Evolutionary conservation across 2,113 vertebrate genomes (phyloP).

Genomic region (Cryptotis parvus): DNA sequence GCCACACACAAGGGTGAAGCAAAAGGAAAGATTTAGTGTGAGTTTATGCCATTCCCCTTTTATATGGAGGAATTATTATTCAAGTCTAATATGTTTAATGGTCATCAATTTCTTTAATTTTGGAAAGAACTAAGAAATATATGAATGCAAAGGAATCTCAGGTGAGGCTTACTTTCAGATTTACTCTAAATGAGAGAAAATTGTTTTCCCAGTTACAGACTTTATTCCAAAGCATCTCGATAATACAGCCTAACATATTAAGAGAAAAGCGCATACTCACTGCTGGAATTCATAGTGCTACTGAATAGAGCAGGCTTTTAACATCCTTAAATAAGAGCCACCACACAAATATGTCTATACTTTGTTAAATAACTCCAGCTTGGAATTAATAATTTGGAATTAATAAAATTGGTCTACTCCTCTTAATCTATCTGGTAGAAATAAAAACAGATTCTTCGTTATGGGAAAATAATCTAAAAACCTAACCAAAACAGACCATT

Average conservation of each 20-base stretch:
- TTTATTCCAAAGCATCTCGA: background rate
- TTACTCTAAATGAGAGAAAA: slow-evolving; percentile 20
- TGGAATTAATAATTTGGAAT: background rate
- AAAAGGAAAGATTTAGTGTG: background rate
- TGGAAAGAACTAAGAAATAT: slow-evolving; percentile 45
- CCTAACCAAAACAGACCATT: background rate
- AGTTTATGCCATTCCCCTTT: slow-evolving; percentile 22
- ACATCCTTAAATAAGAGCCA: background rate
- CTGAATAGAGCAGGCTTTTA: background rate
- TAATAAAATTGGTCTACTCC: background rate
- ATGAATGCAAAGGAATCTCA: slow-evolving; percentile 40
- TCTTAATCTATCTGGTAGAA: slow-evolving; percentile 35
- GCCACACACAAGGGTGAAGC: background rate
- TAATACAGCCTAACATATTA: background rate
- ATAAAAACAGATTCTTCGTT: background rate
- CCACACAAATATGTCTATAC: background rate
- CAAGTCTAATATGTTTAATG: slow-evolving; percentile 7
- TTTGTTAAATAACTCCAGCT: background rate
- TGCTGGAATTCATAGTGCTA: background rate
- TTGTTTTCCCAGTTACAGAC: background rate
- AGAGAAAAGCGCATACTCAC: background rate
- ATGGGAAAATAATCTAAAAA: slow-evolving; percentile 39
- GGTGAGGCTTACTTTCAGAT: slow-evolving; percentile 35
- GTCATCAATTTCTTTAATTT: slow-evolving; percentile 7
- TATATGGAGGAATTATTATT: slow-evolving; percentile 38